A percentile compares a stretch with the other conserved stretches of the same genome.
These are phyloP conservation scores for Andrena flavipes DNA, from an alignment of 2,888 invertebrate genomes.

Conservation along the genomic window DNA sequence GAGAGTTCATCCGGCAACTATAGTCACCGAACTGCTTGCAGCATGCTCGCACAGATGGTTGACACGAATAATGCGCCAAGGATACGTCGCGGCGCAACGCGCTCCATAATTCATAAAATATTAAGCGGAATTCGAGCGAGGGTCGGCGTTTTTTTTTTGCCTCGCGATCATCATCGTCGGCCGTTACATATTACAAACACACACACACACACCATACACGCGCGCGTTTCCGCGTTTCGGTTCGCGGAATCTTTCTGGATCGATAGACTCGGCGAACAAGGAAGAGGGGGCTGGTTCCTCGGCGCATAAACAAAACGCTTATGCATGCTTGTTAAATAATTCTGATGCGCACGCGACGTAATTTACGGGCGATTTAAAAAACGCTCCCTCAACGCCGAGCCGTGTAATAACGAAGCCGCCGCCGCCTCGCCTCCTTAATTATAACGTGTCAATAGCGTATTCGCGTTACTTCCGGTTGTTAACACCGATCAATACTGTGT, in stretches of 20 bases:
- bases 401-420: background rate
- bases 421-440: conserved; percentile 43
- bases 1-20: conserved; percentile 60
- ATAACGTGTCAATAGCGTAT: conserved; percentile 62
- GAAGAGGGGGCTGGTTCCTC: conserved; percentile 1
- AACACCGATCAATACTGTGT: conserved; percentile 58
- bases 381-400: background rate
- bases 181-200: background rate
- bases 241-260: conserved; percentile 47
- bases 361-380: conserved; percentile 33
- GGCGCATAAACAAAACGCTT: conserved; percentile 51
- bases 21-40: conserved; percentile 34
- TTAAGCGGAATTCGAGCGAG: conserved; percentile 55
- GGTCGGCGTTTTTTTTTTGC: conserved; percentile 16
- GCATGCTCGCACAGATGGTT: conserved; percentile 56
- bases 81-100: conserved; percentile 39
- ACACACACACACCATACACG: too few relatives aligned
- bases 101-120: conserved; percentile 63
- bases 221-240: conserved; percentile 51
- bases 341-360: conserved; percentile 47
- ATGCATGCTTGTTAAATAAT: conserved; percentile 53
- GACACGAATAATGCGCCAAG: conserved; percentile 66
- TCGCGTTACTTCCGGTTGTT: conserved; percentile 65
- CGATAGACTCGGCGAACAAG: conserved; percentile 25
- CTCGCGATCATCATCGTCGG: conserved; percentile 23